Evolutionary conservation across 2,113 vertebrate species (phyloP), one percentile per base, ranked within the genome.

Genomic region (Copsychus sechellarum): DNA sequence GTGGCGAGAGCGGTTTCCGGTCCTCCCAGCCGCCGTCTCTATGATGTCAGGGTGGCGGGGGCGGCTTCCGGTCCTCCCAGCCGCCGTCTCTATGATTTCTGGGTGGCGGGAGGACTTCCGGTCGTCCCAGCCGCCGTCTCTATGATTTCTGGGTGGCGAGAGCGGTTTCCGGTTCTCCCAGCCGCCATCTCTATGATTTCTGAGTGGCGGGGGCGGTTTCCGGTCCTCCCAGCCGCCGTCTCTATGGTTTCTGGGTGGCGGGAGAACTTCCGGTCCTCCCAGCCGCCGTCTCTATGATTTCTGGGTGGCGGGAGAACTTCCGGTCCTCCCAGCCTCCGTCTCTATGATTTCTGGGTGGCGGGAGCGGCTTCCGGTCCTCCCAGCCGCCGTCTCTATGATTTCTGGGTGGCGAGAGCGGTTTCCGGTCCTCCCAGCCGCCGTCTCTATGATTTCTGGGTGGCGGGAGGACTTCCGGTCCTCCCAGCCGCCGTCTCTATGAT

Each of bases 21-120:
- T 38, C 21, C 6, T 72, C 9, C 36, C 0, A 20, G 19, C 38
- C 38, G 38, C 11, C 36, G 36, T 36, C 36, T 36, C 36, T 36
- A 36, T 36, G 36, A 36, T 36, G 8, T 36, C 36, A 8, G 36
- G 36, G 8, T 36, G 9, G 36, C 36, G 36, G n/a, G 36, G 36
- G 36, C 36, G 36, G 36, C 36, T 42, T 42, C 14, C 42, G 11
- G 18, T 72, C n/a, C 12, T 40, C 20, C 28, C 2, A 0, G 18
- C 1, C 1, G 8, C 2, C 17, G 1, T 57, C 31, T 50, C 38
- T 7, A 4, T 43, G 25, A 1, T 38, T 3, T 4, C 5, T 2
- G 12, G 2, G 2, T 8, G 12, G 12, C 13, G 22, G 8, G 7
- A 7, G 1, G 1, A 2, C 7, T 58, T 22, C 12, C 20, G 42